Conservation (phyloP, 1,140 invertebrate genomes). For the Drosophila lini region DNA sequence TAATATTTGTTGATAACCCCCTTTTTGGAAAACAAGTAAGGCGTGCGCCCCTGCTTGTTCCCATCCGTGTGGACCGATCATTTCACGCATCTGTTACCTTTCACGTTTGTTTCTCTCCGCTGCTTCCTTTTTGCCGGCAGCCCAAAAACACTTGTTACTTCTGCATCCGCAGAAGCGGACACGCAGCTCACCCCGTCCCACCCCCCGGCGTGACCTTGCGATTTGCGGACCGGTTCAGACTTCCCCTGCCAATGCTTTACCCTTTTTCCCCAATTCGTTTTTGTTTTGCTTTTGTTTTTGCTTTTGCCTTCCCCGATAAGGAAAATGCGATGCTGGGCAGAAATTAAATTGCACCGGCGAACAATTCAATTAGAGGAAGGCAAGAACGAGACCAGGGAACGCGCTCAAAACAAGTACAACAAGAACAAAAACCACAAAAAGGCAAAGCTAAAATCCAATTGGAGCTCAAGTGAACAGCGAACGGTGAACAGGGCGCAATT, state of each 20-base stretch:
- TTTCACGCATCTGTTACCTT: conserved; percentile 56
- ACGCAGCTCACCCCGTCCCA: conserved; percentile 1
- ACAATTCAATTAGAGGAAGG: conserved; percentile 69
- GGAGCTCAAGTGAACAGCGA: conserved; percentile 13
- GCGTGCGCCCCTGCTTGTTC: conserved; percentile 3
- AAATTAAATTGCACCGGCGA: conserved; percentile 67
- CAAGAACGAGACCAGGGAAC: conserved; percentile 11
- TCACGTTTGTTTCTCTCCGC: conserved; percentile 34
- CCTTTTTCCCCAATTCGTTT: conserved; percentile 22
- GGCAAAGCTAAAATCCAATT: conserved; percentile 23
- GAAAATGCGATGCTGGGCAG: conserved; percentile 40
- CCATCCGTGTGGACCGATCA: conserved; percentile 15
- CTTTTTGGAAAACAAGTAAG: neutral
- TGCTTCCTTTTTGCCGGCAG: conserved; percentile 48
- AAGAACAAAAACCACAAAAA: neutral
- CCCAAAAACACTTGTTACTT: conserved; percentile 61
- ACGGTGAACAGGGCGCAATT: conserved; percentile 50
- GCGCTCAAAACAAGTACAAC: conserved; percentile 10
- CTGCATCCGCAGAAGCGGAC: conserved; percentile 8
- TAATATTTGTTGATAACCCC: neutral
- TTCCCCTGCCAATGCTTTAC: conserved; percentile 13
- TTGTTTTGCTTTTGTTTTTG: conserved; percentile 11
- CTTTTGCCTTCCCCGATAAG: conserved; percentile 38
- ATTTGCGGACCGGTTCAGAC: conserved; percentile 46
- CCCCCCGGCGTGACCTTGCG: conserved; percentile 43